phyloP scores from a whole-genome alignment of 2,888 invertebrate species.

The Eupithecia vulgata region DNA sequence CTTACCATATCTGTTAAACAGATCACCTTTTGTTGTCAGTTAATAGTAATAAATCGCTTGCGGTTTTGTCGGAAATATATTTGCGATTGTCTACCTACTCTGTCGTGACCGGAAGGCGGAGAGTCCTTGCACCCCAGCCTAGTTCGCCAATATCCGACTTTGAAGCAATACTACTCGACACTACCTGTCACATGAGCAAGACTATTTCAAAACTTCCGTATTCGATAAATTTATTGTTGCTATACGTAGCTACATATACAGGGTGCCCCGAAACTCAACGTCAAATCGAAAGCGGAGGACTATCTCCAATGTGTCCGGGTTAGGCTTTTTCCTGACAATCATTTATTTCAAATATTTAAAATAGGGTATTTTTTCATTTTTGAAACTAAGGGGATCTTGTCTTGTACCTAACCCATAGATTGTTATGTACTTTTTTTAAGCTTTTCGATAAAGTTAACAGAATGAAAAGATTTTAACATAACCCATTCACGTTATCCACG shows the following conservation, averaged over 20 bases:
- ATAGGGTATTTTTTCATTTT: too few species aligned
- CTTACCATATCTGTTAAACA: constrained; percentile 52
- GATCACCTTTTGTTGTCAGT: constrained; percentile 49
- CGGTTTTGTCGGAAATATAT: constrained; percentile 59
- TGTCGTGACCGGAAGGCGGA: constrained; percentile 66
- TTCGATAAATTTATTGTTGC: constrained; percentile 11
- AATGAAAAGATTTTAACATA: too few species aligned
- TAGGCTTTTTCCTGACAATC: too few species aligned
- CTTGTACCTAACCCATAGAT: too few species aligned
- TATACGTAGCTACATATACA: not conserved
- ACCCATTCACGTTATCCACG: too few species aligned
- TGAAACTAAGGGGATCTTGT: too few species aligned
- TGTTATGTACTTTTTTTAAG: too few species aligned
- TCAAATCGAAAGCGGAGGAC: too few species aligned
- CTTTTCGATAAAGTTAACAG: too few species aligned
- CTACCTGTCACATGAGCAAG: constrained; percentile 29
- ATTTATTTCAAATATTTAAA: too few species aligned
- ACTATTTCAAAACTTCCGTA: constrained; percentile 26
- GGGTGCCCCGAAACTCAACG: too few species aligned
- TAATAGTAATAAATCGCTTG: constrained; percentile 53
- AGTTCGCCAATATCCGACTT: constrained; percentile 32
- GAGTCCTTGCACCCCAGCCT: constrained; percentile 53
- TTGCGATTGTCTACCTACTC: constrained; percentile 39
- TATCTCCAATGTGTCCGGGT: too few species aligned
- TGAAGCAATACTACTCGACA: constrained; percentile 21